phyloP scores from a whole-genome alignment of 23 tunicate species.

The Trididemnum clinides region DNA sequence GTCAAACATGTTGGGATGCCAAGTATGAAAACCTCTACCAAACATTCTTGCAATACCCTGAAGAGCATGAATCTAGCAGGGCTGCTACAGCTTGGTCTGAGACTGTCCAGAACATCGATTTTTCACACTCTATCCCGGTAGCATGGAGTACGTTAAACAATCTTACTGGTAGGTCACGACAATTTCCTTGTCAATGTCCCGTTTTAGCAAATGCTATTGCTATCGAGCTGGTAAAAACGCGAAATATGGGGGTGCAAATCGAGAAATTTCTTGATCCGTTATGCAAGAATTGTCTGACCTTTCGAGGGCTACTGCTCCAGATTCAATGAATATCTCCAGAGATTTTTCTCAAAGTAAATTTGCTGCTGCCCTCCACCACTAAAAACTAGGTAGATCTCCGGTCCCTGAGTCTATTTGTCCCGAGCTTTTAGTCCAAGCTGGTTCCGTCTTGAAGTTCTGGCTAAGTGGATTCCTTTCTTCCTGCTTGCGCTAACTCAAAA shows the following conservation, averaged over 20 bases:
- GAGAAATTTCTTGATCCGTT: neutral
- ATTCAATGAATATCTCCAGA: neutral
- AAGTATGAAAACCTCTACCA: neutral
- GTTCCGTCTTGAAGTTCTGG: neutral
- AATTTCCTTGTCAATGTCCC: neutral
- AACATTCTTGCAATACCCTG: neutral
- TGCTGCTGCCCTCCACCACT: neutral
- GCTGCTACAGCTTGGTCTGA: too few relatives aligned
- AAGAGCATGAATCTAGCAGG: neutral
- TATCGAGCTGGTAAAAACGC: neutral
- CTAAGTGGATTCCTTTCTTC: neutral
- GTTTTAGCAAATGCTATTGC: neutral
- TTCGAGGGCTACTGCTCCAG: neutral
- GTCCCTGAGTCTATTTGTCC: neutral
- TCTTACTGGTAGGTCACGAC: neutral
- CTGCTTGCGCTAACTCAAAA: neutral
- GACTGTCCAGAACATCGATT: neutral
- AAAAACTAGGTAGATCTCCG: neutral
- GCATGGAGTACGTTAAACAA: too few relatives aligned
- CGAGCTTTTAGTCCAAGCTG: neutral
- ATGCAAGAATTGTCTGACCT: neutral
- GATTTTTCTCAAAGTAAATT: neutral
- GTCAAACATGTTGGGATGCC: neutral
- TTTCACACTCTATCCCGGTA: neutral
- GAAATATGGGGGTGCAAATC: neutral